phyloP scores from a whole-genome alignment of 2,888 invertebrate genomes.

The Hirtodrosophila duncani region DNA sequence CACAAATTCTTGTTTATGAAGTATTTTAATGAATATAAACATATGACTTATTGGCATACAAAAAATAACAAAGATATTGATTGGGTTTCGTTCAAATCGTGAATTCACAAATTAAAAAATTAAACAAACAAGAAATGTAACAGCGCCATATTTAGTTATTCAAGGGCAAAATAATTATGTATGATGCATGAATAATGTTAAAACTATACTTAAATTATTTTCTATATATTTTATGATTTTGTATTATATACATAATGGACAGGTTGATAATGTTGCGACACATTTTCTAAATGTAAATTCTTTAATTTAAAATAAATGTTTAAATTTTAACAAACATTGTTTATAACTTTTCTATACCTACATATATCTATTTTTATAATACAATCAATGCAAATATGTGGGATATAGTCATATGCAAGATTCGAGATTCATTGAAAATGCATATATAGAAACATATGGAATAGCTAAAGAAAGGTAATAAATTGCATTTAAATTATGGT shows the following conservation, averaged over 20 bases:
- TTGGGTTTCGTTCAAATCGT: not conserved
- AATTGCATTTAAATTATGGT: slow-evolving; percentile 70
- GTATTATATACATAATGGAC: slow-evolving; percentile 59
- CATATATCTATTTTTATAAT: slow-evolving; percentile 1
- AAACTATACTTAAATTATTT: slow-evolving; percentile 57
- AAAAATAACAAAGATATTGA: slow-evolving; percentile 1
- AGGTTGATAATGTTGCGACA: too few species aligned
- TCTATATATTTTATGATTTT: slow-evolving; percentile 46
- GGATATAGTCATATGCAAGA: too few species aligned
- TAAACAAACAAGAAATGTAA: slow-evolving; percentile 31
- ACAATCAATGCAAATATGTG: slow-evolving; percentile 18
- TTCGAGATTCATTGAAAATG: slow-evolving; percentile 8
- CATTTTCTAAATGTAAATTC: slow-evolving; percentile 52
- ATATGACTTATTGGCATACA: too few species aligned
- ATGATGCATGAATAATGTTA: slow-evolving; percentile 64
- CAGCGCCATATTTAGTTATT: slow-evolving; percentile 72
- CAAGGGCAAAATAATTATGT: slow-evolving; percentile 31
- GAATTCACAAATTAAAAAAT: slow-evolving; percentile 15
- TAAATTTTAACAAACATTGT: slow-evolving; percentile 16
- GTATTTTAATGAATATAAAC: slow-evolving; percentile 41
- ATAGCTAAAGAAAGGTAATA: slow-evolving; percentile 4
- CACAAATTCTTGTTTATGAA: slow-evolving; percentile 59
- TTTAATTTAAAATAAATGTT: slow-evolving; percentile 60
- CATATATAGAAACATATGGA: slow-evolving; percentile 11
- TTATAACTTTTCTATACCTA: slow-evolving; percentile 5